Evolutionary conservation across 2,797 vertebrate species (phyloP).

Genomic region (Microhierax caerulescens): DNA sequence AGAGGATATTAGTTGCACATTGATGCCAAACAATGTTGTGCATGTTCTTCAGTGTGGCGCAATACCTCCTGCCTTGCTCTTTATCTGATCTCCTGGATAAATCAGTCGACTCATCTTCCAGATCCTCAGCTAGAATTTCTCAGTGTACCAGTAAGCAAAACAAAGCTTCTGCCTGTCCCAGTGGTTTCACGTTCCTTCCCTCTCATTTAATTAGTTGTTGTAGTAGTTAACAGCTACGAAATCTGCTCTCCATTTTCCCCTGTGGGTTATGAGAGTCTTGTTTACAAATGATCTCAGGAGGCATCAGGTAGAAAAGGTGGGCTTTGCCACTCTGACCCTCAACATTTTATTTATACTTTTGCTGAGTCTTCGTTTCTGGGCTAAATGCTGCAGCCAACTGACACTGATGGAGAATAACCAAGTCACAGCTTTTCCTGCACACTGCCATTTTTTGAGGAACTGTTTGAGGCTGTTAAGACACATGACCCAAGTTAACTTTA

Average conservation of each 20-base stretch:
- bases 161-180: neutral
- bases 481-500: neutral
- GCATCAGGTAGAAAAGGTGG: neutral
- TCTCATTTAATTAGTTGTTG: conserved; percentile 11
- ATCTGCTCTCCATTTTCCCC: neutral
- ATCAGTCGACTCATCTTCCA: neutral
- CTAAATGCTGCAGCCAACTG: neutral
- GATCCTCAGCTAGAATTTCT: neutral
- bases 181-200: neutral
- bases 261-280: neutral
- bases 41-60: neutral
- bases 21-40: neutral
- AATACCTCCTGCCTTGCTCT: neutral
- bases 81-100: neutral
- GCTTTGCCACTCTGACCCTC: neutral
- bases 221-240: neutral
- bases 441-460: neutral
- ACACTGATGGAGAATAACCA: neutral
- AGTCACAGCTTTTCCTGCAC: neutral
- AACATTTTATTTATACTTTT: neutral
- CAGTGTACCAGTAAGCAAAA: neutral
- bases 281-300: neutral
- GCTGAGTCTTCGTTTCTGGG: neutral
- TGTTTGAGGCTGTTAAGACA: neutral
- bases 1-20: neutral